A percentile compares a stretch with the other conserved stretches of the same genome.
Evolutionary conservation across 2,888 invertebrate species (phyloP).

Genomic region (Lumbricus terrestris): DNA sequence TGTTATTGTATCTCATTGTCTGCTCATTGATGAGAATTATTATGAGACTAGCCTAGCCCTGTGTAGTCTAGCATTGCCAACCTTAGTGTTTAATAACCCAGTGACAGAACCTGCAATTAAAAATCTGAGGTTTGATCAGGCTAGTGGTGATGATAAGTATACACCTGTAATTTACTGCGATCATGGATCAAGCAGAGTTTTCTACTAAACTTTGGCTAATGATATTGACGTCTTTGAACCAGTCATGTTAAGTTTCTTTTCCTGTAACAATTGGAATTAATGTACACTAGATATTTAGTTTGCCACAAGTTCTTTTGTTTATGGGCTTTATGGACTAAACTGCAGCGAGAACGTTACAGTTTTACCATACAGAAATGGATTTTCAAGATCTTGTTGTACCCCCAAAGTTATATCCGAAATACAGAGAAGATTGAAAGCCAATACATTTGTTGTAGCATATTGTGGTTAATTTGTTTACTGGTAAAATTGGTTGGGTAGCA

Average conservation of each 20-base stretch:
- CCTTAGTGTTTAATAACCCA: background rate
- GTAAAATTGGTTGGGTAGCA: background rate
- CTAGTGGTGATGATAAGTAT: background rate
- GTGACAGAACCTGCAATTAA: background rate
- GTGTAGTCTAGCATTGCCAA: no score
- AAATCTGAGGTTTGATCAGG: background rate
- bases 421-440: background rate
- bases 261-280: no score
- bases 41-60: background rate
- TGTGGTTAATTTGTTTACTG: background rate
- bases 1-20: background rate
- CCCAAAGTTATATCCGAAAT: background rate
- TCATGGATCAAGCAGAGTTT: background rate
- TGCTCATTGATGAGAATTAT: background rate
- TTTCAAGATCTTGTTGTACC: background rate
- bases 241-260: no score
- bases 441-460: background rate
- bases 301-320: no score
- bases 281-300: no score
- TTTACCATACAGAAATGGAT: background rate
- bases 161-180: background rate
- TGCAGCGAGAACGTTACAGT: background rate
- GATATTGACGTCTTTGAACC: background rate
- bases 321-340: no score
- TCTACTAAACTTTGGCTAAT: background rate